Conservation (phyloP, 2,888 invertebrate species). For the Cephus runcator region DNA sequence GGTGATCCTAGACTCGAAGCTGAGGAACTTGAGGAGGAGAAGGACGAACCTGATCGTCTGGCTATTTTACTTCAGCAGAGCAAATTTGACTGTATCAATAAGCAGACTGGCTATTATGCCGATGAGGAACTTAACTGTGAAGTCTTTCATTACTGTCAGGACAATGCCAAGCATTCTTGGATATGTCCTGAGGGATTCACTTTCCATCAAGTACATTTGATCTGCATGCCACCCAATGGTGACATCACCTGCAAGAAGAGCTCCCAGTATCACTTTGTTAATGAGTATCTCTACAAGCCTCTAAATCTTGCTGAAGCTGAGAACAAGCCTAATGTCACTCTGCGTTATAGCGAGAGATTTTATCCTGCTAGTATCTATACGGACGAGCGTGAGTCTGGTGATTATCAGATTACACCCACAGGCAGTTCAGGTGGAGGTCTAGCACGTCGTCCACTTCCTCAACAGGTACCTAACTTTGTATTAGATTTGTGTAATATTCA, state of each 20-base stretch:
- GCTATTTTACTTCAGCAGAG: constrained; percentile 82
- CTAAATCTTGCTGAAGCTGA: constrained; percentile 86
- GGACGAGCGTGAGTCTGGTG: constrained; percentile 57
- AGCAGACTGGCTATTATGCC: constrained; percentile 90
- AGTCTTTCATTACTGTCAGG: constrained; percentile 94
- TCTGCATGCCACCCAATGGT: constrained; percentile 91
- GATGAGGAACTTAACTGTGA: constrained; percentile 90
- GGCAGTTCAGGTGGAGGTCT: constrained; percentile 32
- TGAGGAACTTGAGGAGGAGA: constrained; percentile 78
- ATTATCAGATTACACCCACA: constrained; percentile 51
- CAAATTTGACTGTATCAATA: constrained; percentile 83
- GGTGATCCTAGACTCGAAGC: constrained; percentile 59
- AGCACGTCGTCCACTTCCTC: constrained; percentile 42
- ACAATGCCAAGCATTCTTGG: constrained; percentile 91
- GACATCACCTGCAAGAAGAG: constrained; percentile 92
- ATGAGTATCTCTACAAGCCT: constrained; percentile 91
- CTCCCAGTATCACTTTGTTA: constrained; percentile 90
- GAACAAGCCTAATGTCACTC: constrained; percentile 81
- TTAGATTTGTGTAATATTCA: background rate
- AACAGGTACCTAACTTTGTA: constrained; percentile 22
- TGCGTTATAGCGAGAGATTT: constrained; percentile 84
- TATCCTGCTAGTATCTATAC: constrained; percentile 82
- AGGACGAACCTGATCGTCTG: constrained; percentile 87
- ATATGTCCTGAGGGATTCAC: constrained; percentile 92
- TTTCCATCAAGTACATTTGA: constrained; percentile 90